phyloP scores from a whole-genome alignment of 2,888 invertebrate species.

The Gibbula magus region DNA sequence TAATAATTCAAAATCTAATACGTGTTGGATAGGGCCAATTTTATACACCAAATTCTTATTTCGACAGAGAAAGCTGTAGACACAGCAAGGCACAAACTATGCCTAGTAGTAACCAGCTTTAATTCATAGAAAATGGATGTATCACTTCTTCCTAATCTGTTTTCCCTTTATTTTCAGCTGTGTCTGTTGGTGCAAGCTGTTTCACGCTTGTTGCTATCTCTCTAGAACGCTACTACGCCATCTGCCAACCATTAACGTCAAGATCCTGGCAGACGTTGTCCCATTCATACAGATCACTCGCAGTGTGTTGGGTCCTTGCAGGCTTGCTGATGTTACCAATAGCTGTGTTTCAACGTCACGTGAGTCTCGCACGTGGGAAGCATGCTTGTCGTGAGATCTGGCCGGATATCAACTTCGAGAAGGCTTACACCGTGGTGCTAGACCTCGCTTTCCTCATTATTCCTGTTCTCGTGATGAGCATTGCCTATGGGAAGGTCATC shows the following conservation, averaged over 20 bases:
- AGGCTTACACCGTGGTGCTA: conserved; percentile 84
- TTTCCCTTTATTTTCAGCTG: conserved; percentile 78
- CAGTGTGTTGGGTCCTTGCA: conserved; percentile 77
- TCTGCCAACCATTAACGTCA: conserved; percentile 85
- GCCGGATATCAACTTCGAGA: conserved; percentile 78
- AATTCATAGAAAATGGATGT: too few relatives aligned
- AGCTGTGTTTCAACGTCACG: conserved; percentile 71
- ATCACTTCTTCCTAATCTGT: neutral
- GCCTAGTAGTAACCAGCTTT: too few relatives aligned
- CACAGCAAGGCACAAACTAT: too few relatives aligned
- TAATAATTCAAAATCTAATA: too few relatives aligned
- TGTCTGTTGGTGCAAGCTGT: conserved; percentile 84
- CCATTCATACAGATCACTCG: conserved; percentile 81
- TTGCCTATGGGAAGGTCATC: conserved; percentile 80
- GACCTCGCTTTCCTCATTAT: conserved; percentile 84
- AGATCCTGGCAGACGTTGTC: conserved; percentile 84
- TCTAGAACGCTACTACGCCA: conserved; percentile 86
- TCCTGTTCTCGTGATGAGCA: conserved; percentile 86
- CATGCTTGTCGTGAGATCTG: conserved; percentile 60
- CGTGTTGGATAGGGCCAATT: too few relatives aligned
- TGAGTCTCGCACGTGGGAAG: conserved; percentile 33
- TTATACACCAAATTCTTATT: too few relatives aligned
- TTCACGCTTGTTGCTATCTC: conserved; percentile 88
- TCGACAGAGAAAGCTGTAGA: too few relatives aligned
- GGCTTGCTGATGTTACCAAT: conserved; percentile 83